A percentile compares a stretch with the other conserved stretches of the same genome.
phyloP scores from a whole-genome alignment of 2,888 invertebrate genomes.

The Noctua fimbriata region DNA sequence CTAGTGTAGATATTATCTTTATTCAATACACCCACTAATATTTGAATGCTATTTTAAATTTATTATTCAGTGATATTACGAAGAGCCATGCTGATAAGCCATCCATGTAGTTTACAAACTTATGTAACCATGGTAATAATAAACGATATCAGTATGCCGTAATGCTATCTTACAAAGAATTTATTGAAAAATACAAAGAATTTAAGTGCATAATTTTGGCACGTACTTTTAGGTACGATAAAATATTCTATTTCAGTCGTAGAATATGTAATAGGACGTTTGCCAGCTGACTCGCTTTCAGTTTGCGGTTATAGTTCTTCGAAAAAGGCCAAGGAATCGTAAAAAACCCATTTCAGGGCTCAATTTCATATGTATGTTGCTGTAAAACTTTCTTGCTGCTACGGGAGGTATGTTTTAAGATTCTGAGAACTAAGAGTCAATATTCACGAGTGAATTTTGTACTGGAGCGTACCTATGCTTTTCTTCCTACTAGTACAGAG shows the following conservation, averaged over 20 bases:
- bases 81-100: background rate
- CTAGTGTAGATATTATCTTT: background rate
- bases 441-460: constrained; percentile 23
- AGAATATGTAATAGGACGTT: constrained; percentile 56
- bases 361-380: constrained; percentile 35
- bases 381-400: constrained; percentile 38
- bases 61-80: background rate
- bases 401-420: constrained; percentile 31
- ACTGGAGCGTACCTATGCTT: background rate
- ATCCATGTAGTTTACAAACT: background rate
- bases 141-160: background rate
- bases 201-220: constrained; percentile 31
- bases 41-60: background rate
- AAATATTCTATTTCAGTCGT: constrained; percentile 52
- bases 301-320: constrained; percentile 51
- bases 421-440: constrained; percentile 29
- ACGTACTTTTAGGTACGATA: constrained; percentile 33
- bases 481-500: background rate
- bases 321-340: constrained; percentile 55
- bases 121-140: background rate
- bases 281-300: constrained; percentile 60
- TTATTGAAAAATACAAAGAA: constrained; percentile 18
- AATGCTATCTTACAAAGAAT: background rate
- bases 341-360: constrained; percentile 49
- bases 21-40: background rate